These are phyloP conservation scores for Rhadinocentrus ornatus DNA, from an alignment of 2,797 vertebrate species.

Conservation along the genomic window DNA sequence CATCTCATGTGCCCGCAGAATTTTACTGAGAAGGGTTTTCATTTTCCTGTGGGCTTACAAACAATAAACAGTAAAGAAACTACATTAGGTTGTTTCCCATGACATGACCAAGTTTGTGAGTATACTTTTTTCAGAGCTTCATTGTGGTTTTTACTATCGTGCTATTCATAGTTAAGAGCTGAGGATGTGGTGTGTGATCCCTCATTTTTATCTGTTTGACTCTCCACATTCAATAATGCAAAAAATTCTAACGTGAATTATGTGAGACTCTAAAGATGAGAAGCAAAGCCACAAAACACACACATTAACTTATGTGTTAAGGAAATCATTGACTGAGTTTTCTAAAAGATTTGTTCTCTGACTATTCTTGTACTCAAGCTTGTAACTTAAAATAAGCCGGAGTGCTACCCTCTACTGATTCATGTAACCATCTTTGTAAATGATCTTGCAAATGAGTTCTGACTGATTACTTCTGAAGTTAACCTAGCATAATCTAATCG, in stretches of 20 bases:
- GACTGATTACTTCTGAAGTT: constrained; percentile 61
- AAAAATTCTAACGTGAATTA: too few relatives aligned
- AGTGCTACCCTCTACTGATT: constrained; percentile 25
- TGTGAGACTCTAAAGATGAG: too few relatives aligned
- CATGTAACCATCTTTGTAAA: constrained; percentile 5
- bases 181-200: background rate
- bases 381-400: constrained; percentile 25
- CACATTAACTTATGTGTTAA: too few relatives aligned
- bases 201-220: background rate
- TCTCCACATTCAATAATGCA: too few relatives aligned
- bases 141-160: background rate
- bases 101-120: background rate
- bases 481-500: constrained; percentile 48
- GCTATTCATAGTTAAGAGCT: background rate
- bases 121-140: background rate
- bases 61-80: background rate
- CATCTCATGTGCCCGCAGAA: constrained; percentile 13
- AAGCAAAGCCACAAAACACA: too few relatives aligned
- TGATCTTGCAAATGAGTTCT: constrained; percentile 39
- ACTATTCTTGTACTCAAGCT: constrained; percentile 7
- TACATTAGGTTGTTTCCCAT: background rate
- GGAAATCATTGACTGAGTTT: background rate
- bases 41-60: background rate
- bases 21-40: constrained; percentile 4
- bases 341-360: background rate